Percentiles rank a stretch among this genome's conserved stretches.
Evolutionary conservation across 1,140 invertebrate species (phyloP).

Genomic region (Platyscapa corneri): DNA sequence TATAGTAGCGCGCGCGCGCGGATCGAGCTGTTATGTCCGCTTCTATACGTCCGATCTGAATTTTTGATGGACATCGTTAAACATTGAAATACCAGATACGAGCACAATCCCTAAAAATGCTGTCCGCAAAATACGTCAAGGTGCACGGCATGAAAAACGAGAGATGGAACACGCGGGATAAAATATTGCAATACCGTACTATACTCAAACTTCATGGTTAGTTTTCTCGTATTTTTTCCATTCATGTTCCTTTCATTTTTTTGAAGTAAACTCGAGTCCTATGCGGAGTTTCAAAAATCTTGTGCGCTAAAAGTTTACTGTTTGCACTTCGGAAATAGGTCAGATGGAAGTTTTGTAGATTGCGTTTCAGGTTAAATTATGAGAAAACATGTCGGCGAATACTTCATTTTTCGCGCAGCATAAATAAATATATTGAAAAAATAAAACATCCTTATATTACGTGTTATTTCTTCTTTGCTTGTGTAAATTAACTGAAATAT

Average conservation of each 20-base stretch:
- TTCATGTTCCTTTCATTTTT: background rate
- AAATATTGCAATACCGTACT: slow-evolving; percentile 78
- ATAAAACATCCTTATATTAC: too few species aligned
- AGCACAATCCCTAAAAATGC: slow-evolving; percentile 44
- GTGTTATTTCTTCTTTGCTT: too few species aligned
- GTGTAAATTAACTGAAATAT: too few species aligned
- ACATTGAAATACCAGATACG: slow-evolving; percentile 16
- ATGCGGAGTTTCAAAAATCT: background rate
- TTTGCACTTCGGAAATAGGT: background rate
- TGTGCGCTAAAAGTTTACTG: background rate
- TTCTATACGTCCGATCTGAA: slow-evolving; percentile 12
- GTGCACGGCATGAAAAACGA: slow-evolving; percentile 68
- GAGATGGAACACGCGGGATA: slow-evolving; percentile 79
- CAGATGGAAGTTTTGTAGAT: background rate
- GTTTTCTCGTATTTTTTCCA: slow-evolving; percentile 47
- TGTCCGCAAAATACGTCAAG: slow-evolving; percentile 19
- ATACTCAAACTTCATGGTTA: slow-evolving; percentile 79
- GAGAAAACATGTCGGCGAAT: background rate
- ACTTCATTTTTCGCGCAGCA: background rate
- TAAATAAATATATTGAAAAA: background rate
- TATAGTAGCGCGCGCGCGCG: background rate
- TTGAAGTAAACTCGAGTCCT: background rate
- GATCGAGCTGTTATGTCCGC: background rate
- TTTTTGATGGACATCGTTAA: slow-evolving; percentile 38
- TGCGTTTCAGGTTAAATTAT: background rate